Base-by-base conservation (phyloP, 2,113 vertebrate genomes). In the Lota lota region DNA sequence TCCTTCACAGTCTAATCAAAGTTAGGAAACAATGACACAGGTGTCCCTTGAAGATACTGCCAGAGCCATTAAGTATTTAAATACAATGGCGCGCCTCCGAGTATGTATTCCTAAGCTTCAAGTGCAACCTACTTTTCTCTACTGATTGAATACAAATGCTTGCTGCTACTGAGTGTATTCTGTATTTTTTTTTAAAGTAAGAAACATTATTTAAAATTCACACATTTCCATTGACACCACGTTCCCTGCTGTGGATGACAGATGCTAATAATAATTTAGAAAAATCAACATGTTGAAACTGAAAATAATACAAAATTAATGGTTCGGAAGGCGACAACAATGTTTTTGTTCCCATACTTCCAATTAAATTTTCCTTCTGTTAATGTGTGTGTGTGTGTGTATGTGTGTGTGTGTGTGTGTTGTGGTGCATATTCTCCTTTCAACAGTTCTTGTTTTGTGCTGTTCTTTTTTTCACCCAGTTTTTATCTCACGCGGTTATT, bases 11-110 rank as follows among this genome's bases (percentile, higher is more conserved):
- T 83, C 71, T 83, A 87, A 87, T 89, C 88, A 90, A 76, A 86
- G 81, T 76, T 85, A 86, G 80, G 85, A 87, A 88, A 85, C 85
- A 86, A 88, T 62, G 47, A 74, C 78, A 87, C 86, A 88, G 86
- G 87, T 91, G 87, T 83, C 80, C 73, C 79, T 87, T 87, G 86
- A 90, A 86, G 88, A 89, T 90, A 87, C 85, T 88, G 84, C 74
- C 85, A 83, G 83, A 75, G 72, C 82, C 78, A 87, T 89, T 90
- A 87, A 89, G 86, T 89, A 89, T 88, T 88, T 88, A 88, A 85
- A 81, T 84, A 85, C 82, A 88, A 87, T 84, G 73, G 81, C 82
- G 73, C 74, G 75, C 83, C 80, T 47, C 83, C 79, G 84, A 83
- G 77, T 79, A 86, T 81, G 79, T 74, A 78, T 81, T 86, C 73